phyloP scores from a whole-genome alignment of 1,140 invertebrate genomes.

The Drosophila pseudoobscura region DNA sequence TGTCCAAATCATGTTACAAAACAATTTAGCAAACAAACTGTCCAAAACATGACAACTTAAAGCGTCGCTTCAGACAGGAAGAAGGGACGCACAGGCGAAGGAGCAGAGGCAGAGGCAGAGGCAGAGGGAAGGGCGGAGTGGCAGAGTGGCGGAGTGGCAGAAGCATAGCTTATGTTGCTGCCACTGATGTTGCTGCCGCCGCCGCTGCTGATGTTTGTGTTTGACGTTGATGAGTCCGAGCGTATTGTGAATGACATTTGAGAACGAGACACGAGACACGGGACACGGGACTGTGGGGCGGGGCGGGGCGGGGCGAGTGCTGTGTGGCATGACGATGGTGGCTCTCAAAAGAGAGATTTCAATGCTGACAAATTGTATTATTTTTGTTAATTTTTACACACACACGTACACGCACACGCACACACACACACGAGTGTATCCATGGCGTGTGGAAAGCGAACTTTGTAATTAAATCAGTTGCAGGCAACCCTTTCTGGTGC shows the following conservation, averaged over 20 bases:
- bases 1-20: conserved; percentile 76
- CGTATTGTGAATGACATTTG: conserved; percentile 74
- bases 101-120: no score
- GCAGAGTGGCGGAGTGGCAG: neutral
- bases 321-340: neutral
- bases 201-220: conserved; percentile 25
- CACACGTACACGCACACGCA: neutral
- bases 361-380: conserved; percentile 48
- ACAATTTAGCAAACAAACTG: conserved; percentile 81
- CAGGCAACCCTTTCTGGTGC: no score
- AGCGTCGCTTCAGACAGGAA: conserved; percentile 55
- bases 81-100: neutral
- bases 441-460: neutral
- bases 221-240: conserved; percentile 72
- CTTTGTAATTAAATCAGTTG: conserved; percentile 32
- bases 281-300: neutral
- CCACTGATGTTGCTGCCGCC: conserved; percentile 3
- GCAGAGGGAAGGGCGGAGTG: neutral
- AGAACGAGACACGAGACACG: conserved; percentile 8
- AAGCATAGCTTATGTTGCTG: neutral
- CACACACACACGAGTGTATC: neutral
- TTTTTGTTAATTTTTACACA: conserved; percentile 37
- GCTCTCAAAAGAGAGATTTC: conserved; percentile 20
- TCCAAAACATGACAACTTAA: conserved; percentile 80
- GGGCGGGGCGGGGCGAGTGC: neutral